Evolutionary conservation across 2,797 vertebrate genomes (phyloP).

Genomic region (Anolis apletophallus): DNA sequence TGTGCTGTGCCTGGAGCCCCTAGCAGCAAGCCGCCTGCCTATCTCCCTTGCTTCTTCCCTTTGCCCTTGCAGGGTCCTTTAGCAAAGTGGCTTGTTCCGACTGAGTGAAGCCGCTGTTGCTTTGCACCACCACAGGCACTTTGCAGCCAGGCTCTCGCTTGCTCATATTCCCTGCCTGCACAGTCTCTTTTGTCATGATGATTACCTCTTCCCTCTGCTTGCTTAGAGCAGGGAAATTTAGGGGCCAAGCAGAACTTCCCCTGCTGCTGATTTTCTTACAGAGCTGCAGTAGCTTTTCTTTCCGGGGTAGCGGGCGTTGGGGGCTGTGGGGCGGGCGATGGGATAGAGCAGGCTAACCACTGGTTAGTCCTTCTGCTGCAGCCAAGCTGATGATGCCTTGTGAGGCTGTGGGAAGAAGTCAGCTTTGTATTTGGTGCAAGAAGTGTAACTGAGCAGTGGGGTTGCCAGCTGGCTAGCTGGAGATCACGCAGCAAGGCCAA

Average conservation of each 20-base stretch:
- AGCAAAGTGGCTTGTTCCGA: slow-evolving; percentile 20
- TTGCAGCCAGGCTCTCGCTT: slow-evolving; percentile 1
- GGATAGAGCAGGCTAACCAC: neutral
- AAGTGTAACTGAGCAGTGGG: neutral
- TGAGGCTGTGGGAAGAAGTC: neutral
- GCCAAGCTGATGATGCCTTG: neutral
- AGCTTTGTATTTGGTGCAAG: slow-evolving; percentile 4
- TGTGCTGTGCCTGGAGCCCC: neutral
- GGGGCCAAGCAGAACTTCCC: neutral
- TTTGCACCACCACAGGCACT: slow-evolving; percentile 17
- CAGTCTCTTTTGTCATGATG: slow-evolving; percentile 13
- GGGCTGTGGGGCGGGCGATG: neutral
- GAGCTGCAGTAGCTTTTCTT: slow-evolving; percentile 8
- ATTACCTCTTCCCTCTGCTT: slow-evolving; percentile 19
- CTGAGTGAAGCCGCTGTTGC: slow-evolving; percentile 20
- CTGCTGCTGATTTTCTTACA: neutral
- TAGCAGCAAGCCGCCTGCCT: neutral
- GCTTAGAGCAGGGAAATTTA: slow-evolving; percentile 6
- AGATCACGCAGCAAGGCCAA: neutral
- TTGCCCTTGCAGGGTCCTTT: slow-evolving; percentile 27
- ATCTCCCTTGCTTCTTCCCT: slow-evolving; percentile 18
- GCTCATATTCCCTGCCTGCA: neutral
- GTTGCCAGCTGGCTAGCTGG: neutral
- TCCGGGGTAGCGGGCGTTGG: neutral
- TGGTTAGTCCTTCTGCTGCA: slow-evolving; percentile 5